Conservation (phyloP, 2,888 invertebrate genomes). For the Oxycera nigricornis region DNA sequence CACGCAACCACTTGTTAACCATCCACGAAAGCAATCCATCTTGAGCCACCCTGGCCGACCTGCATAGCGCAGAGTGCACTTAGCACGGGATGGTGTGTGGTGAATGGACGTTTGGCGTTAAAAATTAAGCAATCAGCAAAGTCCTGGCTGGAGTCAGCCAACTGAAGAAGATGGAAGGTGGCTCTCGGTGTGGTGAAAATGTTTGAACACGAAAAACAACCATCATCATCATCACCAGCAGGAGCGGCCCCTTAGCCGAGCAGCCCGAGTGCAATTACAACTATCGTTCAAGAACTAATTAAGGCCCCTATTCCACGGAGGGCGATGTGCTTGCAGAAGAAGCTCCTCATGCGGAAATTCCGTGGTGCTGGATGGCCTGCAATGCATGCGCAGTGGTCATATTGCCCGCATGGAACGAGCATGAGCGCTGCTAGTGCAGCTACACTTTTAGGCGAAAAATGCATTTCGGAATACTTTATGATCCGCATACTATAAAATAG, state of each 20-base stretch:
- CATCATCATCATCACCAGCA: not conserved
- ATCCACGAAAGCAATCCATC: not conserved
- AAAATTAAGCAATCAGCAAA: constrained; percentile 9
- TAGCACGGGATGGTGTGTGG: not conserved
- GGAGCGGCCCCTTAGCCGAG: not conserved
- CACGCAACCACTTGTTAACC: not conserved
- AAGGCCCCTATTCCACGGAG: constrained; percentile 2
- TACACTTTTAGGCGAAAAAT: not conserved
- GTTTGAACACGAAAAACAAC: not conserved
- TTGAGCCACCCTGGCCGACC: not conserved
- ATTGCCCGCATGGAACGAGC: not conserved
- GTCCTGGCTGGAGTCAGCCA: not conserved
- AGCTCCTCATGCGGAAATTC: not conserved
- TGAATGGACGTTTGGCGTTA: not conserved
- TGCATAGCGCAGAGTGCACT: not conserved
- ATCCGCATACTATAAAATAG: not conserved
- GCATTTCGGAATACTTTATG: not conserved
- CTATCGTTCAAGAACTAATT: constrained; percentile 32
- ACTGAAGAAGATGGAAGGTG: not conserved
- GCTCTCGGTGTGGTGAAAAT: not conserved
- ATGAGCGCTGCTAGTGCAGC: not conserved
- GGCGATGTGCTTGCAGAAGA: not conserved
- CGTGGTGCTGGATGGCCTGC: not conserved
- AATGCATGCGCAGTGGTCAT: not conserved
- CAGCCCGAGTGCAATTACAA: constrained; percentile 11